These are phyloP conservation scores for Furnarius figulus DNA, from an alignment of 2,113 vertebrate species.

Conservation along the genomic window DNA sequence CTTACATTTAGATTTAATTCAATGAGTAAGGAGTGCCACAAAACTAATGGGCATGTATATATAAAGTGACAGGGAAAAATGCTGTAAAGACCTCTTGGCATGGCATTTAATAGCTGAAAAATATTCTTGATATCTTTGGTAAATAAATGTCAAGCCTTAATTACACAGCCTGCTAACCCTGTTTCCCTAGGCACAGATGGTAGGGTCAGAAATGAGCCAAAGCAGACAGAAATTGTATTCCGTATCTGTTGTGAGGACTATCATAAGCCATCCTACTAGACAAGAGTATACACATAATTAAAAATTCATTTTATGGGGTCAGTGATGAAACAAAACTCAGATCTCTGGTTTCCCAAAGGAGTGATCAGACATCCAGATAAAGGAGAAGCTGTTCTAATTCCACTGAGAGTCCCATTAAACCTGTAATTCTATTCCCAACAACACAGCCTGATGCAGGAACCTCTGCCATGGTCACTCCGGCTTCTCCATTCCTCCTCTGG, in stretches of 20 bases:
- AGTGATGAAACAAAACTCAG: slow-evolving; percentile 29
- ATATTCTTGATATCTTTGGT: slow-evolving; percentile 29
- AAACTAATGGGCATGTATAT: neutral
- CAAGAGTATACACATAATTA: slow-evolving; percentile 57
- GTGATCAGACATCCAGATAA: neutral
- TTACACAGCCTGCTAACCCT: slow-evolving; percentile 60
- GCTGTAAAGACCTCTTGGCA: neutral
- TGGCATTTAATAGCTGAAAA: slow-evolving; percentile 37
- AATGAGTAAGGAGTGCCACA: neutral
- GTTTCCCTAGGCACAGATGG: slow-evolving; percentile 40
- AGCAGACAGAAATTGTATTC: slow-evolving; percentile 20
- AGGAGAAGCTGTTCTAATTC: slow-evolving; percentile 16
- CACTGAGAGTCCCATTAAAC: neutral
- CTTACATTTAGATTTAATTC: slow-evolving; percentile 4
- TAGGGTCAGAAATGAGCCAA: slow-evolving; percentile 28
- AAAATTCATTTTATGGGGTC: slow-evolving; percentile 65
- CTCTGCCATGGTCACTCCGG: neutral
- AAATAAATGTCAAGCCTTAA: slow-evolving; percentile 64
- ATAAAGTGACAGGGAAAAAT: neutral
- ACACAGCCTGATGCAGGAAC: neutral
- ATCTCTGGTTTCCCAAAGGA: slow-evolving; percentile 36
- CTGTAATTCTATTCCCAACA: neutral
- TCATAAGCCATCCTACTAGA: slow-evolving; percentile 36
- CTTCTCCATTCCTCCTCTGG: neutral
- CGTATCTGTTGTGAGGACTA: slow-evolving; percentile 40